Evolutionary conservation across 2,797 vertebrate species (phyloP).

Genomic region (Salmo trutta): DNA sequence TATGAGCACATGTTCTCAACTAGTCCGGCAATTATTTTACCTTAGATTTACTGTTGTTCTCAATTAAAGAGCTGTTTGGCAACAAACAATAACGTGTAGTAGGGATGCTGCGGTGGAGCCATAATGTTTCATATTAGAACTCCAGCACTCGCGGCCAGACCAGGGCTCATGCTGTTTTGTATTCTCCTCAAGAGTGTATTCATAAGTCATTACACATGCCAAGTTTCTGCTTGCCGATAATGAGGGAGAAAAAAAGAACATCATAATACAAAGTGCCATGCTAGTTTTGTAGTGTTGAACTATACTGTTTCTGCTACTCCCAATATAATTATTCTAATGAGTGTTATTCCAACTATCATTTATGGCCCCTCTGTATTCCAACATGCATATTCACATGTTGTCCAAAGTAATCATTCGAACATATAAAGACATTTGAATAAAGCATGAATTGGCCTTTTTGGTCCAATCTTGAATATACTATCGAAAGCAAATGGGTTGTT

Average conservation of each 20-base stretch:
- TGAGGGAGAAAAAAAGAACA: constrained; percentile 72
- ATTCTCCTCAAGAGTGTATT: constrained; percentile 80
- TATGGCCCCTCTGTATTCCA: constrained; percentile 46
- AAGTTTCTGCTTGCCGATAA: constrained; percentile 80
- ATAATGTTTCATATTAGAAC: constrained; percentile 91
- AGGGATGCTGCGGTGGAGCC: constrained; percentile 87
- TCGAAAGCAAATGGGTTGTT: not conserved
- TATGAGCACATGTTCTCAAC: constrained; percentile 73
- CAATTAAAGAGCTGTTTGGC: constrained; percentile 88
- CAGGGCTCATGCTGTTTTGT: constrained; percentile 86
- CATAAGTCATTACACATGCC: constrained; percentile 87
- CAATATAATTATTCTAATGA: constrained; percentile 69
- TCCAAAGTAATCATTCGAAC: constrained; percentile 48
- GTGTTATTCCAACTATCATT: constrained; percentile 65
- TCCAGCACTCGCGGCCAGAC: constrained; percentile 82
- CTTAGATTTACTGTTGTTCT: constrained; percentile 88
- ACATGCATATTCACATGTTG: not conserved
- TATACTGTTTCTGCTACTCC: constrained; percentile 28
- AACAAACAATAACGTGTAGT: constrained; percentile 89
- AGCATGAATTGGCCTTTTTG: not conserved
- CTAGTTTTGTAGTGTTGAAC: constrained; percentile 45
- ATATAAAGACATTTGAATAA: not conserved
- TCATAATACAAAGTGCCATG: constrained; percentile 61
- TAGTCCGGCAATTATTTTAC: constrained; percentile 79
- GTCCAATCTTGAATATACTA: not conserved